A percentile compares a stretch with the other conserved stretches of the same genome.
phyloP scores from a whole-genome alignment of 1,140 invertebrate species.

The Lepidurus apus region DNA sequence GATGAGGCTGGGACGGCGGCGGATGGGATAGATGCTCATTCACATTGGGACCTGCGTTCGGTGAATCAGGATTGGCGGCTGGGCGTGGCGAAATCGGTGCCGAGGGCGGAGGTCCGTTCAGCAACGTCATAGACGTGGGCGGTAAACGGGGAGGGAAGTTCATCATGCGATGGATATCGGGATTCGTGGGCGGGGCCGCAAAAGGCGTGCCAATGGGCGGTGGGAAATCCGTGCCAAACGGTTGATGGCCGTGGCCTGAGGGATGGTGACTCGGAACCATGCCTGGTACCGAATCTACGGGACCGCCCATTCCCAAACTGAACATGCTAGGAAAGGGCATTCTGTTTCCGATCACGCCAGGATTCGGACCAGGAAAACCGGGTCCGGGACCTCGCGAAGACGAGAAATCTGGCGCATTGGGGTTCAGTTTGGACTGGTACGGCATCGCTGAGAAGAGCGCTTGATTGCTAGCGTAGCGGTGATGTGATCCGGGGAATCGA shows the following conservation, averaged over 20 bases:
- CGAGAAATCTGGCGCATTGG: conserved; percentile 77
- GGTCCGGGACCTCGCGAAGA: conserved; percentile 16
- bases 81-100: neutral
- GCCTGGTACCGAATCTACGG: conserved; percentile 11
- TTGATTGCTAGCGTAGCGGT: conserved; percentile 40
- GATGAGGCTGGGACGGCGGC: conserved; percentile 23
- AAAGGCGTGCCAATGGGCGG: conserved; percentile 34
- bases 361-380: conserved; percentile 25
- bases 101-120: neutral
- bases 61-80: neutral
- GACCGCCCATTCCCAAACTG: conserved; percentile 1
- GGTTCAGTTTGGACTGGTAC: conserved; percentile 68
- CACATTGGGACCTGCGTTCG: neutral
- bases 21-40: neutral
- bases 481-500: conserved; percentile 23
- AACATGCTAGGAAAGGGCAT: conserved; percentile 20
- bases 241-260: conserved; percentile 10
- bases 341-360: conserved; percentile 24
- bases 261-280: neutral
- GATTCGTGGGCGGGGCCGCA: neutral
- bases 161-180: conserved; percentile 27
- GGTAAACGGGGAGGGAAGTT: conserved; percentile 25
- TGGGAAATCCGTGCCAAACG: conserved; percentile 25
- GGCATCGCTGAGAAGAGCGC: conserved; percentile 46
- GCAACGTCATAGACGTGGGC: neutral